Evolutionary conservation across 2,113 vertebrate species (phyloP), one percentile per base, ranked within the genome.

Genomic region (Lucifuga dentata): DNA sequence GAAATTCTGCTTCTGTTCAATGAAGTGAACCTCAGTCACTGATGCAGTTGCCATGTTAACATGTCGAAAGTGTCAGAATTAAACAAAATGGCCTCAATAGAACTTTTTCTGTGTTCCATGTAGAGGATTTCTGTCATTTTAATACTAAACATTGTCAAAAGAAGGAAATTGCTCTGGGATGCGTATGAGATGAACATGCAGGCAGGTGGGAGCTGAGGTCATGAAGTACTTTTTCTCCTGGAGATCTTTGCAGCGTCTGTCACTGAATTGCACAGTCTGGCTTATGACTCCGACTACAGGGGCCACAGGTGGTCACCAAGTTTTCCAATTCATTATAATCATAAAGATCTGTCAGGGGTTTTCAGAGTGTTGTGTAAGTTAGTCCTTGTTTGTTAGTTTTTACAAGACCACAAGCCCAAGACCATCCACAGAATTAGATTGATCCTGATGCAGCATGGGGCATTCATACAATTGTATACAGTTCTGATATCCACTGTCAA

Each of bases 181-280:
- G 63, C 69, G 32, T 48, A 39, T 73, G 55, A 63, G 36, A 48
- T 24, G 9, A 38, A 48, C 9, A 52, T 23, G 40, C 44, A n/a
- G 59, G 19, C 16, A 55, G 48, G 39, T 71, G 35, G 44, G 44
- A 21, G 44, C 5, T 21, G 50, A 76, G 40, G 49, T 76, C 53
- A 44, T 17, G 12, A 33, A 59, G 60, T 35, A 8, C 38, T 3
- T 52, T 74, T 20, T 73, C 32, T 57, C 32, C 17, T 36, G 13
- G 17, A 23, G 51, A n/a, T 39, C 29, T 45, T 1, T n/a, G 12
- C 12, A 33, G 46, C 26, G 7, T 29, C 26, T 29, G 26, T 36
- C 29, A 32, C 49, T 33, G n/a, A 35, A 2, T 11, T 9, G 4
- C 9, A 52, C 17, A 50, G 48, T 29, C 48, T 12, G 23, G 23